A percentile compares a stretch with the other conserved stretches of the same genome.
Conservation (phyloP, 2,888 invertebrate genomes). For the Eremobia ochroleuca region DNA sequence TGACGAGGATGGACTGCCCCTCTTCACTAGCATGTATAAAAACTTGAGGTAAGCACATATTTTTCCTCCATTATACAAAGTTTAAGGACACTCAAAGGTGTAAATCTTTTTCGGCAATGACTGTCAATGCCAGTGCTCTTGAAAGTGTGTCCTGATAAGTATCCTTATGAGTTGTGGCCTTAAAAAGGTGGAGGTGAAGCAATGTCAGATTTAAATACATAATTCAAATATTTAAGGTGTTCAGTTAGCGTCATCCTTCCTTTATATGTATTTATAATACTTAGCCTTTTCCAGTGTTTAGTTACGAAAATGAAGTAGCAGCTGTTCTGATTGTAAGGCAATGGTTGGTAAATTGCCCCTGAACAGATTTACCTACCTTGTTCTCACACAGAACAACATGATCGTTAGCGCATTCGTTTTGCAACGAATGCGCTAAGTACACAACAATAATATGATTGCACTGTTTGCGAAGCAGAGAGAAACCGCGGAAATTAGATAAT, state of each 20-base stretch:
- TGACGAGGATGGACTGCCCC: slow-evolving; percentile 92
- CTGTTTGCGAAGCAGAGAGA: slow-evolving; percentile 57
- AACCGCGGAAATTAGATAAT: slow-evolving; percentile 72
- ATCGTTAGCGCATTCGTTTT: slow-evolving; percentile 11
- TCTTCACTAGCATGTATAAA: slow-evolving; percentile 96
- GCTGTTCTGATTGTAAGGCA: slow-evolving; percentile 1
- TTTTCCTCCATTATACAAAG: slow-evolving; percentile 8
- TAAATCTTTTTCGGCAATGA: not conserved
- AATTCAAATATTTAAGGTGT: slow-evolving; percentile 19
- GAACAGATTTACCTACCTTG: not conserved
- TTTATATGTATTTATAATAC: not conserved
- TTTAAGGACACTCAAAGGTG: not conserved
- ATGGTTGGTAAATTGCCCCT: not conserved
- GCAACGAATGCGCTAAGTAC: slow-evolving; percentile 41
- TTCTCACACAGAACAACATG: slow-evolving; percentile 5
- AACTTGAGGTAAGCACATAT: slow-evolving; percentile 87
- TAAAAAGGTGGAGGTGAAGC: slow-evolving; percentile 11
- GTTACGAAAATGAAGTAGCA: slow-evolving; percentile 14
- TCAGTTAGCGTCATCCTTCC: not conserved
- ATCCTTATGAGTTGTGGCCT: slow-evolving; percentile 14
- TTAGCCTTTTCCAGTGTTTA: slow-evolving; percentile 4
- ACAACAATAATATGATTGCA: slow-evolving; percentile 44
- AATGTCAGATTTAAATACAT: slow-evolving; percentile 8
- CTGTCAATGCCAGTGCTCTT: not conserved
- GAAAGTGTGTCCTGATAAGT: not conserved